These are phyloP conservation scores for Leuciscus waleckii DNA, from an alignment of 2,797 vertebrate species.

Conservation along the genomic window DNA sequence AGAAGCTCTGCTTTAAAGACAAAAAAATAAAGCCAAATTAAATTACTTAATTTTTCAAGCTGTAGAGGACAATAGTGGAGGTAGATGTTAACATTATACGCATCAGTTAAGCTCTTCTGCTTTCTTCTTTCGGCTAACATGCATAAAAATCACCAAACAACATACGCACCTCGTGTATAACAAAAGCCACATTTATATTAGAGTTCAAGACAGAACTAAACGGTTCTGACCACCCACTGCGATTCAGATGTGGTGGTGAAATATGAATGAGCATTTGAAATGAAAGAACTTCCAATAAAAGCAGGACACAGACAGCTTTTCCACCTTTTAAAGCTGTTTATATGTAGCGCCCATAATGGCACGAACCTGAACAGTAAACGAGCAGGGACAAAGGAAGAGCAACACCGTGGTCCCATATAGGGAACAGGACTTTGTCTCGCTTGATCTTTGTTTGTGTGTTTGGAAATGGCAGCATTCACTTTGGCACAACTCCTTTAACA, in stretches of 20 bases:
- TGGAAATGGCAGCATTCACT: neutral
- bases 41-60: neutral
- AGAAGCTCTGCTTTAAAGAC: neutral
- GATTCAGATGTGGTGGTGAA: conserved; percentile 17
- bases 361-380: neutral
- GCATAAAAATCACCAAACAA: neutral
- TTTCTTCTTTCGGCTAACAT: neutral
- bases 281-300: conserved; percentile 17
- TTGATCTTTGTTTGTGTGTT: conserved; percentile 4
- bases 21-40: neutral
- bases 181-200: conserved; percentile 22
- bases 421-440: neutral
- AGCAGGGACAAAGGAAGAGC: neutral
- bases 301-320: neutral
- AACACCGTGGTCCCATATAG: neutral
- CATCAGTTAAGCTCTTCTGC: neutral
- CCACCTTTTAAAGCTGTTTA: neutral
- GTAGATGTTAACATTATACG: neutral
- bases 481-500: conserved; percentile 6
- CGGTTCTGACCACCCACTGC: conserved; percentile 27
- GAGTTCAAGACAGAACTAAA: conserved; percentile 15
- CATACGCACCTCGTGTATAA: neutral
- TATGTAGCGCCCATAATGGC: neutral
- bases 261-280: conserved; percentile 20
- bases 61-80: neutral